Percentiles rank a stretch among this genome's conserved stretches.
Conservation (phyloP, 2,888 invertebrate species). For the Liodrosophila aerea region DNA sequence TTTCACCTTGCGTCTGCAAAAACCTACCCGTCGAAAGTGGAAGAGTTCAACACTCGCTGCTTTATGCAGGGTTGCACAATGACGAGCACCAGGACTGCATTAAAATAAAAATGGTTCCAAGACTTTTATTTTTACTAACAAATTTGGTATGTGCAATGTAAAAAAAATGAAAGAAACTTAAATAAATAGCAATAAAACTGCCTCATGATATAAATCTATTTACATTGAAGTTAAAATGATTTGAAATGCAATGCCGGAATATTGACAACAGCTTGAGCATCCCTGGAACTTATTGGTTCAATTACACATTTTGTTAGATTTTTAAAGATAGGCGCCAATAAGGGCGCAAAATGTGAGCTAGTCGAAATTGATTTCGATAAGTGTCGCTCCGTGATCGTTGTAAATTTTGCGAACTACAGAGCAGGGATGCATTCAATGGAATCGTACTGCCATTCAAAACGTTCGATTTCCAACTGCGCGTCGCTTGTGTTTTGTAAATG, state of each 20-base stretch:
- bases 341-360: too few relatives aligned
- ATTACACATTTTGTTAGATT: too few relatives aligned
- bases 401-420: too few relatives aligned
- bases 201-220: too few relatives aligned
- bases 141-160: background rate
- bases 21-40: slow-evolving; percentile 76
- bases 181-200: too few relatives aligned
- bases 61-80: slow-evolving; percentile 38
- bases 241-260: slow-evolving; percentile 10
- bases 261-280: slow-evolving; percentile 15
- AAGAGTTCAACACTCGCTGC: slow-evolving; percentile 51
- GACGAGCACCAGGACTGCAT: slow-evolving; percentile 8
- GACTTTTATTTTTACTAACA: background rate
- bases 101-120: slow-evolving; percentile 7
- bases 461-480: slow-evolving; percentile 40
- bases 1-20: slow-evolving; percentile 77
- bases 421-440: too few relatives aligned
- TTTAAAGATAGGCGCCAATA: too few relatives aligned
- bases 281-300: too few relatives aligned
- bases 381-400: too few relatives aligned
- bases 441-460: too few relatives aligned
- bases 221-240: too few relatives aligned
- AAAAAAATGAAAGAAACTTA: background rate
- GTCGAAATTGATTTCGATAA: too few relatives aligned
- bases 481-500: slow-evolving; percentile 46